Percentiles rank a stretch among this genome's conserved stretches.
Conservation (phyloP, 2,797 vertebrate species). For the Esox lucius region DNA sequence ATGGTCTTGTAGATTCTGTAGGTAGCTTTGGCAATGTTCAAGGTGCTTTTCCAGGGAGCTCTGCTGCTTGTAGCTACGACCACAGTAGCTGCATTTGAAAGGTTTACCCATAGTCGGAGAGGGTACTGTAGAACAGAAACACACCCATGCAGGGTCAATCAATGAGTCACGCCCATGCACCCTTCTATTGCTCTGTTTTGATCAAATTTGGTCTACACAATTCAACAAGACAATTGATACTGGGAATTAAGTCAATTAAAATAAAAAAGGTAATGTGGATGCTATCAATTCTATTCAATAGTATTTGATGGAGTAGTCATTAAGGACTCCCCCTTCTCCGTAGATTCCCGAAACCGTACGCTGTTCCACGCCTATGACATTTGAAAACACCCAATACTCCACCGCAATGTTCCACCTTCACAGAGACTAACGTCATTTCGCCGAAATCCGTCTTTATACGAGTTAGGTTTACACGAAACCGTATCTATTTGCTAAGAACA, state of each 20-base stretch:
- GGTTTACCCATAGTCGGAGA: constrained; percentile 92
- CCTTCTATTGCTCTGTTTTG: not conserved
- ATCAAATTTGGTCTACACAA: not conserved
- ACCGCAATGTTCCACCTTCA: constrained; percentile 58
- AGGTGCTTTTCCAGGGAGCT: constrained; percentile 93
- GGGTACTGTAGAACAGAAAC: constrained; percentile 77
- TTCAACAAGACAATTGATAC: not conserved
- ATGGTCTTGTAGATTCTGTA: constrained; percentile 83
- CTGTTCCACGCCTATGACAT: constrained; percentile 41
- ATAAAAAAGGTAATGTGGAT: not conserved
- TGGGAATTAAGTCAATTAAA: not conserved
- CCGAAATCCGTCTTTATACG: constrained; percentile 52
- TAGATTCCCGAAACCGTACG: constrained; percentile 53
- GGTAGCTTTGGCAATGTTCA: constrained; percentile 90
- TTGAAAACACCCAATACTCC: constrained; percentile 34
- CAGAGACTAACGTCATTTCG: constrained; percentile 68
- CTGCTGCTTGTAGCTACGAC: constrained; percentile 96
- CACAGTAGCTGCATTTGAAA: constrained; percentile 96
- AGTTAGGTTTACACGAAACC: constrained; percentile 63
- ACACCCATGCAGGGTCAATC: not conserved
- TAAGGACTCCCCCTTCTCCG: constrained; percentile 45
- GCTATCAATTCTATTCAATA: not conserved
- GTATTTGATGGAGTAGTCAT: not conserved
- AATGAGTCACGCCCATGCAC: not conserved
- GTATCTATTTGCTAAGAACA: constrained; percentile 34